Base-by-base conservation (phyloP, 2,888 invertebrate species). In the Cactoblastis cactorum region DNA sequence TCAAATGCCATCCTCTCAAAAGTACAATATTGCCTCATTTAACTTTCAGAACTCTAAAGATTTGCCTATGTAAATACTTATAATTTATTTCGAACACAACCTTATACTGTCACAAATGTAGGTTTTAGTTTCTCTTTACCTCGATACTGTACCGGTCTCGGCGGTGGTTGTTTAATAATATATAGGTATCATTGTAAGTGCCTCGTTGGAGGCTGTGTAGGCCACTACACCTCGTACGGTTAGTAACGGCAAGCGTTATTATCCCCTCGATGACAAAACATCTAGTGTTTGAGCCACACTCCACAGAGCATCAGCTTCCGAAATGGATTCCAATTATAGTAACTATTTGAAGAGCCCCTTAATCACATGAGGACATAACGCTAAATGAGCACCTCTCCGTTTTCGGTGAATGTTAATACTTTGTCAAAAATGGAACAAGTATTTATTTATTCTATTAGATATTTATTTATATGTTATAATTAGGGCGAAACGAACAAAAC, bases 221-320 rank as follows among this genome's bases (percentile, higher is more conserved):
- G 69, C 71, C 75, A 78, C 66, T 62, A 71, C 71, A 68, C 67
- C 67, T 61, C 71, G 68, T 75, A 77, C 78, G 72, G 77, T 77
- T 77, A 76, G 56, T 85, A 86, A 86, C 84, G 84, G 86, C 65
- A 77, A 67, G 60, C 51, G 69, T 74, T 75, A 79, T 79, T 80
- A 80, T 77, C 65, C 70, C 70, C 58, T 59, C 71, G 70, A 77
- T 79, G 80, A 77, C 77, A 82, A 71, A 71, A 69, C 63, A 60
- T 57, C 53, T 51, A 51, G 54, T 56, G 41, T 53, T 55, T 54
- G 50, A 57, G 58, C 56, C 59, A 62, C 41, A 52, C 41, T 49
- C 35, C 45, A 52, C 45, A 45, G 49, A 38, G 32, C 38, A 45
- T 15, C 38, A 8, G 45, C 37, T 45, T 19, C 15, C 48, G 32